A percentile compares a stretch with the other conserved stretches of the same genome.
These are phyloP conservation scores for Atherix ibis DNA, from an alignment of 2,888 invertebrate genomes.

Conservation along the genomic window DNA sequence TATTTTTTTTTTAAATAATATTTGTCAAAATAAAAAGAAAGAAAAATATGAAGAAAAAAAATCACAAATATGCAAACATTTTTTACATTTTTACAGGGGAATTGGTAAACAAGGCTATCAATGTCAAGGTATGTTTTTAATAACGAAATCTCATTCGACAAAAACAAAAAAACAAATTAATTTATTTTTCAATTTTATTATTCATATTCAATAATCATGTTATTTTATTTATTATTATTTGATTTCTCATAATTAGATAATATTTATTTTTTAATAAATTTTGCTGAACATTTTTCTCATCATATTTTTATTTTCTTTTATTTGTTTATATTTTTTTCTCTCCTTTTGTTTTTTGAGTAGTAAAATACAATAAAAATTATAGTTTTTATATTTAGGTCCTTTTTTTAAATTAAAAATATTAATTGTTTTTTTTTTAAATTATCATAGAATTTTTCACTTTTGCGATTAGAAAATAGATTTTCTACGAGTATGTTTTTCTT, in stretches of 20 bases:
- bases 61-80: slow-evolving; percentile 32
- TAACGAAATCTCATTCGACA: slow-evolving; percentile 1
- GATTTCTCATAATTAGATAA: no score
- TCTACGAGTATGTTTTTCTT: not conserved
- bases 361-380: no score
- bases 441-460: slow-evolving; percentile 9
- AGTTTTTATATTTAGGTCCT: not conserved
- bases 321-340: slow-evolving; percentile 5
- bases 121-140: slow-evolving; percentile 67
- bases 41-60: no score
- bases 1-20: no score
- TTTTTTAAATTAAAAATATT: slow-evolving; percentile 7
- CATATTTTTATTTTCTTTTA: slow-evolving; percentile 7
- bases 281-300: slow-evolving; percentile 1
- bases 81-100: slow-evolving; percentile 68
- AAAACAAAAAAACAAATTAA: slow-evolving; percentile 2
- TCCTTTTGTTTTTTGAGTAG: slow-evolving; percentile 3
- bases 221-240: slow-evolving; percentile 4
- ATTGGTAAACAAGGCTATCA: slow-evolving; percentile 95
- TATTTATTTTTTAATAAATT: no score
- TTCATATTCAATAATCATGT: slow-evolving; percentile 6
- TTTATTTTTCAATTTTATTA: slow-evolving; percentile 2
- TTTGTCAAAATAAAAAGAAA: no score
- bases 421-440: slow-evolving; percentile 14
- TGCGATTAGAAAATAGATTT: not conserved